Percentiles rank a stretch among this genome's conserved stretches.
Conservation (phyloP, 2,113 vertebrate genomes). For the Chloropsis cyanopogon region DNA sequence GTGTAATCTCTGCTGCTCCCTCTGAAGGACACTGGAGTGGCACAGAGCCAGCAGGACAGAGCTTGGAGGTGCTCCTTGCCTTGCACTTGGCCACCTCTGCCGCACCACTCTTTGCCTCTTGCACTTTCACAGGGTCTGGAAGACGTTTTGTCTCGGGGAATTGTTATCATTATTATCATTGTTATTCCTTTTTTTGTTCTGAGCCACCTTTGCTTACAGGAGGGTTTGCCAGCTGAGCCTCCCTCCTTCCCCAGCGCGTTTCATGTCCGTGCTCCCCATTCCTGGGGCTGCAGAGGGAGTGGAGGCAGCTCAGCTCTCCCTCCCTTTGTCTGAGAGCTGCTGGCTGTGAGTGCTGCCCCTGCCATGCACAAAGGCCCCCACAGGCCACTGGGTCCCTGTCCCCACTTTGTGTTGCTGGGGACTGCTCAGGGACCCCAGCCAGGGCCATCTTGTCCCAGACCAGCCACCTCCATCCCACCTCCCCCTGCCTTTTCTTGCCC, state of each 20-base stretch:
- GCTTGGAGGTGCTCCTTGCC: not conserved
- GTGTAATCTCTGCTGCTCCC: not conserved
- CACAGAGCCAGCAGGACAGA: accelerated
- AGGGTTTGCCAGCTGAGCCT: not conserved
- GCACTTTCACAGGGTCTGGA: accelerated
- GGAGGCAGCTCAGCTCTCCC: not conserved
- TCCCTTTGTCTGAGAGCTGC: not conserved
- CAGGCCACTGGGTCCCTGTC: not conserved
- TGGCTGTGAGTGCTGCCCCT: not conserved
- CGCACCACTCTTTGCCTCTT: not conserved
- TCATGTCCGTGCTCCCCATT: accelerated
- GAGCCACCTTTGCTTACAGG: not conserved
- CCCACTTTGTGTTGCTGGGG: not conserved
- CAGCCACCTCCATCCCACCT: not conserved
- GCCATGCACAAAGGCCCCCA: not conserved
- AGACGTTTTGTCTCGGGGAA: not conserved
- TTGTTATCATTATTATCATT: not conserved
- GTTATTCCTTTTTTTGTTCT: not conserved
- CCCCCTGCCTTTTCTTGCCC: not conserved
- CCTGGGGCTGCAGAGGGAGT: no score
- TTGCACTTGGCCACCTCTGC: not conserved
- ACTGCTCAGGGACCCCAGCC: not conserved
- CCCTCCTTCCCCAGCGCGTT: not conserved
- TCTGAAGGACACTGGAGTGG: accelerated
- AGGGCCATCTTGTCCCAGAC: not conserved